Conservation (phyloP, 1,140 invertebrate genomes). For the Drosophila arawakana region DNA sequence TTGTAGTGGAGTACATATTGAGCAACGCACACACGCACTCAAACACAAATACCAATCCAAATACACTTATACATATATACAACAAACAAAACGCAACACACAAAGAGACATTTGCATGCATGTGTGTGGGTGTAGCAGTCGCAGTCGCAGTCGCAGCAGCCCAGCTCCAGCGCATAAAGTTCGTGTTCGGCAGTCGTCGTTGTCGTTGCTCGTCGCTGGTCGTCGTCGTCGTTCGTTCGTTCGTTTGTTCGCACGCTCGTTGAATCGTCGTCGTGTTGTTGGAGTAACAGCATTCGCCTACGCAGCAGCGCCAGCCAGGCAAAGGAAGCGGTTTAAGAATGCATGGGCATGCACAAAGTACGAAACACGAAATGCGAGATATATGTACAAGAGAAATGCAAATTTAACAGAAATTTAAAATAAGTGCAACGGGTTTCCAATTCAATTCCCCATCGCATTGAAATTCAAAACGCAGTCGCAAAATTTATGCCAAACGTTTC, state of each 20-base stretch:
- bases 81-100: conserved; percentile 40
- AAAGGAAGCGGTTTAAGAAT: conserved; percentile 58
- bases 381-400: conserved; percentile 49
- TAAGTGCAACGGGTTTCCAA: conserved; percentile 48
- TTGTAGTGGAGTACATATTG: conserved; percentile 46
- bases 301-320: conserved; percentile 52
- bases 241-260: conserved; percentile 29
- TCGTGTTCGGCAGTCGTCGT: conserved; percentile 44
- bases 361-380: conserved; percentile 42
- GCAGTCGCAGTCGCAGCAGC: conserved; percentile 39
- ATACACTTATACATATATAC: conserved; percentile 12
- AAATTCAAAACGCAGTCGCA: conserved; percentile 51
- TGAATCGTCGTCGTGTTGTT: conserved; percentile 23
- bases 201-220: conserved; percentile 28
- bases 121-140: conserved; percentile 60
- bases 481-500: conserved; percentile 46
- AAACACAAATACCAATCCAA: conserved; percentile 1
- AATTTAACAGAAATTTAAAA: conserved; percentile 50
- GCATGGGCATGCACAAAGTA: conserved; percentile 52
- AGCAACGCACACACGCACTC: conserved; percentile 24
- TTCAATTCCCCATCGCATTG: conserved; percentile 31
- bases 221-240: conserved; percentile 37
- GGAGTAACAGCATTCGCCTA: conserved; percentile 66
- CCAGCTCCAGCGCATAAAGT: conserved; percentile 58
- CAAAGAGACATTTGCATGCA: conserved; percentile 56